Evolutionary conservation across 92 coral and sea anemone genomes (phyloP), one percentile per base, ranked within the genome.

Genomic region (Meandrina meandrites): DNA sequence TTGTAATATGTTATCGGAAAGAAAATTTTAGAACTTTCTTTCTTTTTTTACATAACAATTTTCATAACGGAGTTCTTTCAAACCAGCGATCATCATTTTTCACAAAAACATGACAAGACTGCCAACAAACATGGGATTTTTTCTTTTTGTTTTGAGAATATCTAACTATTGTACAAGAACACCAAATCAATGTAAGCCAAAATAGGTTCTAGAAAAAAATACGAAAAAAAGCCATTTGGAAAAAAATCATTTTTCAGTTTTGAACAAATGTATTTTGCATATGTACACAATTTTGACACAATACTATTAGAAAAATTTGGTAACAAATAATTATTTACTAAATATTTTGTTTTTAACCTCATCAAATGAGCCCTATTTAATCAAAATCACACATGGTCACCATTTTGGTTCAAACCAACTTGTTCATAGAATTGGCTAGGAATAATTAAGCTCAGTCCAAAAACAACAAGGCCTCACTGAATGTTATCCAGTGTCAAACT

Each of bases 271-370:
- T 54, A 75, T 34, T 76, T 58, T n/a, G 71, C 50, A 12, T 57
- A 42, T 85, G 48, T 77, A 76, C 82, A 76, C 82, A 64, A 85
- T 45, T 77, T 64, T n/a, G 81, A 84, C 34, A 37, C n/a, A 62
- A 24, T 22, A 80, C 56, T 53, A 70, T 73, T 84, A 42, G 75
- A 84, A 75, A 85, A 76, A 40, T 47, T 47, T 68, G n/a, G 82
- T 67, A 85, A 85, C 82, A 77, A 85, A 77, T 85, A 85, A 31
- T 74, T 50, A 19, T 70, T 68, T 22, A 19, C 78, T 73, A 71
- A 83, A 72, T 35, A 72, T 73, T 73, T 73, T 36, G 28, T 18
- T 56, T 84, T 82, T 74, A 84, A 35, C 87, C 79, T 56, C 56
- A n/a, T 53, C 53, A 37, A 54, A 73, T 42, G 71, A 72, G 80